A percentile compares a stretch with the other conserved stretches of the same genome.
Evolutionary conservation across 2,797 vertebrate genomes (phyloP).

Genomic region (Karalla daura): DNA sequence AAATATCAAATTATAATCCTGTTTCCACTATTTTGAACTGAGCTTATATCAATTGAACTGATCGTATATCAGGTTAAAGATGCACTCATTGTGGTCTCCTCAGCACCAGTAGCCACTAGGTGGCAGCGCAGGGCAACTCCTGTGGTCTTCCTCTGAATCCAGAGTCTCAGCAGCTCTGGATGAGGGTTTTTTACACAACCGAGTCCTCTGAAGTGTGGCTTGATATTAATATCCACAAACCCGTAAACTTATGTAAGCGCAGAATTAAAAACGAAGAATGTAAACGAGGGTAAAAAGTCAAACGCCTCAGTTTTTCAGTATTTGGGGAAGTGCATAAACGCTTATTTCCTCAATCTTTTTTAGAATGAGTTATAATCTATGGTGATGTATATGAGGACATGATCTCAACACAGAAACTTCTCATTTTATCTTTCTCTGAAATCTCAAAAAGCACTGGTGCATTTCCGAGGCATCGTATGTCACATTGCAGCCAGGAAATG

Average conservation of each 20-base stretch:
- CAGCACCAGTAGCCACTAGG: constrained; percentile 64
- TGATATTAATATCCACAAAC: background rate
- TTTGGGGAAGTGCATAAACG: background rate
- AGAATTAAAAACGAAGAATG: background rate
- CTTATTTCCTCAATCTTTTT: background rate
- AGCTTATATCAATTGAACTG: too few relatives aligned
- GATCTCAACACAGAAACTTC: background rate
- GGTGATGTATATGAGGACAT: background rate
- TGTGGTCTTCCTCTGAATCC: background rate
- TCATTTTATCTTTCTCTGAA: background rate
- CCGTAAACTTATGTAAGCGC: background rate
- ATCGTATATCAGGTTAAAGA: too few relatives aligned
- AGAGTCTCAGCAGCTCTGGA: background rate
- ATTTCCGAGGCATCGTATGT: background rate
- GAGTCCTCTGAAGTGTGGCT: background rate
- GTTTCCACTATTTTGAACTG: too few relatives aligned
- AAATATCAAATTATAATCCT: too few relatives aligned
- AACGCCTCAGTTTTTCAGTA: background rate
- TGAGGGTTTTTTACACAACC: background rate
- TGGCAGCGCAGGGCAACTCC: constrained; percentile 37
- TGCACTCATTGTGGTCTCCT: too few relatives aligned
- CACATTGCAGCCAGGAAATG: constrained; percentile 3
- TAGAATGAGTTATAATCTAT: background rate
- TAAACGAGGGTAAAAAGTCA: background rate
- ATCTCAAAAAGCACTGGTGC: background rate